Evolutionary conservation across 2,888 invertebrate genomes (phyloP), one percentile per base, ranked within the genome.

Genomic region (Pyrrhosoma nymphula): DNA sequence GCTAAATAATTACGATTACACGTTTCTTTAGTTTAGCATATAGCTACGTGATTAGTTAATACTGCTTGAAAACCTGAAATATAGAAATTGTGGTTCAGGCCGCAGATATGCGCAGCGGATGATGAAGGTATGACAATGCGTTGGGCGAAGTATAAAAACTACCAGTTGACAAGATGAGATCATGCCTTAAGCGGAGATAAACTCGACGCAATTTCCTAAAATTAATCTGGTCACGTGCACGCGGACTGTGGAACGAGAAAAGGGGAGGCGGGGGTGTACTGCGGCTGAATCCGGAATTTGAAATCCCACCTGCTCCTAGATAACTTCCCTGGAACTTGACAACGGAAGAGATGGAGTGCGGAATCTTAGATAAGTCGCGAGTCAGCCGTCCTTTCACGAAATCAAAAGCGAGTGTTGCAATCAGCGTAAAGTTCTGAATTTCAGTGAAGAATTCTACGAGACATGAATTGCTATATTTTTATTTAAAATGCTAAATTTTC

Each of bases 171-270:
- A 63, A 69, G 69, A 69, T 47, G 93, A 47, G 69, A 75, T 91
- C 91, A n/a, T 20, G 26, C 69, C 82, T 82, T 82, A 35, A 82
- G 35, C 35, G 18, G 82, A 82, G 35, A 69, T 69, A 82, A 16
- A 35, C 82, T 35, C 82, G 35, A 14, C 82, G 18, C 35, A 82
- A 18, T 35, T 4, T 1, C 82, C 82, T 47, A 69, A 75, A 93
- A 93, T 69, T 75, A 93, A 93, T 93, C 93, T 47, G 47, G 93
- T 93, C 93, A 93, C 93, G 93, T 75, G 39, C 93, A 47, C 26
- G 26, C 47, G 47, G 93, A 69, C 93, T 69, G 55, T 26, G 63
- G 18, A 75, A 75, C 69, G 93, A n/a, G 55, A 89, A 3, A 35
- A 14, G 14, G 82, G 4, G 16, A 82, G 35, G 82, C 14, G 35